phyloP scores from a whole-genome alignment of 2,797 vertebrate species.

The Danio kyathit region DNA sequence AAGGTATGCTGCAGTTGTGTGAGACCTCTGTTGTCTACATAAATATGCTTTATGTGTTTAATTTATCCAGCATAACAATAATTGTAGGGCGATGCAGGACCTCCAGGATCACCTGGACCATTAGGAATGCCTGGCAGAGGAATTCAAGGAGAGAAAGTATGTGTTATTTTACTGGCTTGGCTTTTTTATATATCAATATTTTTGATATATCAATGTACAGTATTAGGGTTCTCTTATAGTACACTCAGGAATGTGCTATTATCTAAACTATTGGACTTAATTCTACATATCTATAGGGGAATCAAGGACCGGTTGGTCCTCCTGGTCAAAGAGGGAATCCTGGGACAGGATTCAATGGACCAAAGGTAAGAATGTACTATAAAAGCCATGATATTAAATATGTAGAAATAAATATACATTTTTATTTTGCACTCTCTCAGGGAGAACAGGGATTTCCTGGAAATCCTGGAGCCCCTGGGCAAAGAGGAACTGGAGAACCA shows the following conservation, averaged over 20 bases:
- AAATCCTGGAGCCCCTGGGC: conserved; percentile 78
- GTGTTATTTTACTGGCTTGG: conserved; percentile 19
- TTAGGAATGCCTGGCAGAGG: conserved; percentile 81
- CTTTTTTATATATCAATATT: neutral
- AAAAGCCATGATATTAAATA: neutral
- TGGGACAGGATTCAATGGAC: conserved; percentile 79
- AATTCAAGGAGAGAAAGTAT: conserved; percentile 85
- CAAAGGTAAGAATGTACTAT: conserved; percentile 79
- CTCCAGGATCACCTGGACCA: conserved; percentile 77
- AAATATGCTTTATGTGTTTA: neutral
- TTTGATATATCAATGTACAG: no score
- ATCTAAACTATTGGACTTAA: neutral
- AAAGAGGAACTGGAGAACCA: conserved; percentile 75
- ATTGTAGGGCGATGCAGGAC: conserved; percentile 80
- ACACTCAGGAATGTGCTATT: neutral
- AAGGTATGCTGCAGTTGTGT: conserved; percentile 75
- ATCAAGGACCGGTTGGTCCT: conserved; percentile 79
- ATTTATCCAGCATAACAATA: conserved; percentile 50
- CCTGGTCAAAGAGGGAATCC: conserved; percentile 81
- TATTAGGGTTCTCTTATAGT: neutral
- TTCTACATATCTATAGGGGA: conserved; percentile 73
- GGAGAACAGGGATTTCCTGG: conserved; percentile 83
- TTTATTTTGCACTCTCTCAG: conserved; percentile 63
- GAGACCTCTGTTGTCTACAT: neutral
- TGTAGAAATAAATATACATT: neutral